These are phyloP conservation scores for Muscicapa striata DNA, from an alignment of 2,797 vertebrate species.

Conservation along the genomic window DNA sequence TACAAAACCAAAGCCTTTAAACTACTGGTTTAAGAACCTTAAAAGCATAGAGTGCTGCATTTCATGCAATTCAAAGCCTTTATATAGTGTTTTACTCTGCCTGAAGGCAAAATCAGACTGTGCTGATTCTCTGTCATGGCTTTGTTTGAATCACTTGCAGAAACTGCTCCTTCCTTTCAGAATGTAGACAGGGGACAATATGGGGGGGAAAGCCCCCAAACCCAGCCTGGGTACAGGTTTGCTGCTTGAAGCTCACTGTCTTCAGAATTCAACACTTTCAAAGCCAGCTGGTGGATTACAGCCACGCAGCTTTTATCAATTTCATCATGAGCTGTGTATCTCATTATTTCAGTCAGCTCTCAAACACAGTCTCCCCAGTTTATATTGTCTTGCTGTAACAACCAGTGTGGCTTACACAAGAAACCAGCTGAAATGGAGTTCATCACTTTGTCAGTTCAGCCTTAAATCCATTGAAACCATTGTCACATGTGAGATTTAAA, in stretches of 20 bases:
- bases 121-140: background rate
- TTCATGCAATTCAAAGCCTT: background rate
- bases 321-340: background rate
- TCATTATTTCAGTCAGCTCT: background rate
- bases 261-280: background rate
- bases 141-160: background rate
- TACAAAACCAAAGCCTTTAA: constrained; percentile 11
- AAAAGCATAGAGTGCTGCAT: background rate
- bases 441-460: background rate
- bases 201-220: background rate
- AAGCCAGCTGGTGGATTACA: background rate
- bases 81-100: background rate
- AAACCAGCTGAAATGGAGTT: background rate
- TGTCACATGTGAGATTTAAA: background rate
- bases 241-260: background rate
- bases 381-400: background rate
- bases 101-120: background rate
- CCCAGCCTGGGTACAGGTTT: background rate
- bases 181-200: background rate
- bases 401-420: background rate
- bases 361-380: background rate
- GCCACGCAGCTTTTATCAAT: background rate
- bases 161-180: background rate
- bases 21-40: background rate
- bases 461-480: background rate